Evolutionary conservation across 1,140 invertebrate genomes (phyloP).

Genomic region (Phocides pigmalion): DNA sequence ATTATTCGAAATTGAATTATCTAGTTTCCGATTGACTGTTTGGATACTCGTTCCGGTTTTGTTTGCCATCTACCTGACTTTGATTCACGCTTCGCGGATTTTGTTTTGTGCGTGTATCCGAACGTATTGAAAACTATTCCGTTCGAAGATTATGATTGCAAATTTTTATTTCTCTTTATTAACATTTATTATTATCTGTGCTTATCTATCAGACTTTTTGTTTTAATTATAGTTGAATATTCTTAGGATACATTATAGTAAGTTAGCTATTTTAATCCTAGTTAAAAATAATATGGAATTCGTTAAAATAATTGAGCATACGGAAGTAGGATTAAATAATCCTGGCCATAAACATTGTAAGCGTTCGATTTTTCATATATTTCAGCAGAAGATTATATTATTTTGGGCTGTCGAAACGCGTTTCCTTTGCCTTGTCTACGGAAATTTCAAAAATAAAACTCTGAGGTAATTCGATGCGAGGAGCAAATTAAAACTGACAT

Average conservation of each 20-base stretch:
- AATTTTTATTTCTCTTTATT: no score
- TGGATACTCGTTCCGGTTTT: constrained; percentile 59
- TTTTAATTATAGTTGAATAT: no score
- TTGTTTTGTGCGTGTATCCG: constrained; percentile 49
- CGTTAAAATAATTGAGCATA: no score
- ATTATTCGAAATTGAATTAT: constrained; percentile 75
- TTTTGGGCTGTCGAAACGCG: constrained; percentile 62
- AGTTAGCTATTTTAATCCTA: no score
- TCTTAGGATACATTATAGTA: no score
- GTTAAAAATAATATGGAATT: no score
- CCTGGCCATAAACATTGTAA: background rate
- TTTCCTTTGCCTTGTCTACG: constrained; percentile 64
- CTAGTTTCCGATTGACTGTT: constrained; percentile 77
- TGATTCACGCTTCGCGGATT: constrained; percentile 54
- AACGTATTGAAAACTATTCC: constrained; percentile 31
- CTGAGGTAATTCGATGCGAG: constrained; percentile 75
- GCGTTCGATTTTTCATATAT: constrained; percentile 44
- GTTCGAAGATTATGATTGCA: constrained; percentile 21
- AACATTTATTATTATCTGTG: no score
- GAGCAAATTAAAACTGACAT: constrained; percentile 80
- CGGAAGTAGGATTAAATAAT: background rate
- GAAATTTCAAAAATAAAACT: constrained; percentile 74
- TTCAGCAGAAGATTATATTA: constrained; percentile 53
- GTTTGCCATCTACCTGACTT: constrained; percentile 58
- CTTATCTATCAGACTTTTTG: no score